These are phyloP conservation scores for Patella ulyssiponensis DNA, from an alignment of 2,888 invertebrate genomes.

Conservation along the genomic window DNA sequence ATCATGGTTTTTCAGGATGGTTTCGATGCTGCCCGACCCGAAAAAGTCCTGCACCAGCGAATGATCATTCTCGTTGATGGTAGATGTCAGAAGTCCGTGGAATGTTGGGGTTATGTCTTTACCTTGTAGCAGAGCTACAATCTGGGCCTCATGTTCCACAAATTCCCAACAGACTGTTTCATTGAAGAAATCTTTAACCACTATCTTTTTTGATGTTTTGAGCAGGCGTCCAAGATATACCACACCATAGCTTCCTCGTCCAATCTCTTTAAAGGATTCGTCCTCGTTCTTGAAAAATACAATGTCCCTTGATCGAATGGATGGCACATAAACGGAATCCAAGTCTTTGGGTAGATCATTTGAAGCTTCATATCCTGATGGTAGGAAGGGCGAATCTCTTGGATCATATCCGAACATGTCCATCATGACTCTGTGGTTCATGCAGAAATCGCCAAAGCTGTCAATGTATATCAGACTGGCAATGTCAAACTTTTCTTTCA, in stretches of 20 bases:
- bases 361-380: background rate
- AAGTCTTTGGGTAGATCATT: conserved; percentile 4
- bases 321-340: conserved; percentile 31
- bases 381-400: background rate
- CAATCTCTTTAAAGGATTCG: conserved; percentile 37
- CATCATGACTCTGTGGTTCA: background rate
- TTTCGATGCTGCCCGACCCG: conserved; percentile 26
- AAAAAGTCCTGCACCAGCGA: conserved; percentile 40
- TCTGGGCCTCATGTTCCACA: conserved; percentile 38
- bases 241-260: conserved; percentile 37
- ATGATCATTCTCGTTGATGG: conserved; percentile 29
- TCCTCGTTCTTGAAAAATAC: conserved; percentile 31
- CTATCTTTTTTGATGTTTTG: background rate
- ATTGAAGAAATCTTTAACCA: conserved; percentile 15
- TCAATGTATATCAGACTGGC: background rate
- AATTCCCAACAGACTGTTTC: conserved; percentile 33
- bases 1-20: background rate
- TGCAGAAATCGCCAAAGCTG: background rate
- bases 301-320: conserved; percentile 31
- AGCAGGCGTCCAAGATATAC: conserved; percentile 30
- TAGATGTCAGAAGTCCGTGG: conserved; percentile 28
- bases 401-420: background rate
- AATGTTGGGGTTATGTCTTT: conserved; percentile 38
- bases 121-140: conserved; percentile 36
- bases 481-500: background rate